A percentile compares a stretch with the other conserved stretches of the same genome.
Evolutionary conservation across 2,113 vertebrate species (phyloP).

Genomic region (Bolborhynchus lineola): DNA sequence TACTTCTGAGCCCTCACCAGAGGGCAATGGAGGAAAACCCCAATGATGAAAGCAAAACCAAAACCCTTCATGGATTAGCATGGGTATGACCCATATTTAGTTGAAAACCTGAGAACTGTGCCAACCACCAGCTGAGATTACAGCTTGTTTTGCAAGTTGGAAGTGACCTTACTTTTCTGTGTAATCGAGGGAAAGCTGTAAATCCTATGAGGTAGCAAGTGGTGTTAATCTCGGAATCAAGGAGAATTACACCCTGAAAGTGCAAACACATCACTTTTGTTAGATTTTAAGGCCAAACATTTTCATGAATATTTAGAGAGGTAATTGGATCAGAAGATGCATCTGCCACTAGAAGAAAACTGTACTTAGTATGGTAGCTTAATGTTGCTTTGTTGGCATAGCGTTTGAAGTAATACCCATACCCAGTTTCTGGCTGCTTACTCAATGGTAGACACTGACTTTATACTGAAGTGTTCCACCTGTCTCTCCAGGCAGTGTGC

Average conservation of each 20-base stretch:
- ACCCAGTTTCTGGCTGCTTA: not conserved
- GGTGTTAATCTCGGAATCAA: not conserved
- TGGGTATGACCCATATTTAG: not conserved
- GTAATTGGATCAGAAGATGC: not conserved
- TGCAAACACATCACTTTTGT: not conserved
- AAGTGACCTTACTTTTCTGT: not conserved
- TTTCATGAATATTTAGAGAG: not conserved
- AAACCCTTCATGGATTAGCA: not conserved
- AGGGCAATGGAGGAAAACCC: not conserved
- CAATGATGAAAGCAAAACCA: not conserved
- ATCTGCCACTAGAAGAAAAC: not conserved
- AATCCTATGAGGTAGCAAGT: not conserved
- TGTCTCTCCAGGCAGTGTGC: not conserved
- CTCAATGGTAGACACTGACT: not conserved
- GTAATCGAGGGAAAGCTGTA: not conserved
- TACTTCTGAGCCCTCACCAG: not conserved
- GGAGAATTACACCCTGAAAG: not conserved
- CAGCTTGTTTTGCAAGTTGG: not conserved
- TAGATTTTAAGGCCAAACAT: not conserved
- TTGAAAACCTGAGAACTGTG: not conserved
- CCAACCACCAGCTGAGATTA: not conserved
- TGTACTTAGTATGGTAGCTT: not conserved
- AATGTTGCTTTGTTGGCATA: not conserved
- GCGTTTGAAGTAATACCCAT: not conserved
- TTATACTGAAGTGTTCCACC: not conserved